Conservation (phyloP, 2,113 vertebrate genomes). For the Poecile atricapillus region DNA sequence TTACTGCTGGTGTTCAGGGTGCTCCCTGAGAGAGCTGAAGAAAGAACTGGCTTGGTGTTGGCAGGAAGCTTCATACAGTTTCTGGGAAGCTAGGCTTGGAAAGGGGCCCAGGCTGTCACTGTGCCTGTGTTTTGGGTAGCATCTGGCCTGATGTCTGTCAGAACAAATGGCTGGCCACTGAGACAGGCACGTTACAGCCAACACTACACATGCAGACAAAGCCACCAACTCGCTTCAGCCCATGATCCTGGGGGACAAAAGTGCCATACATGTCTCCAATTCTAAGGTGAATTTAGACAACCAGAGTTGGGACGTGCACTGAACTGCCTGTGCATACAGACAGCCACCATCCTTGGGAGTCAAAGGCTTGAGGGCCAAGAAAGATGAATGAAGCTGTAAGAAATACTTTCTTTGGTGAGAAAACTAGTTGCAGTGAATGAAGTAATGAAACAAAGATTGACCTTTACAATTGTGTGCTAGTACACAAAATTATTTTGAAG, state of each 20-base stretch:
- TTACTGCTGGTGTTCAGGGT: neutral
- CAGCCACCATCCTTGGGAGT: neutral
- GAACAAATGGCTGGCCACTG: neutral
- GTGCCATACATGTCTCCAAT: neutral
- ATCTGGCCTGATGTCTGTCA: neutral
- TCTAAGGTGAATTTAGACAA: neutral
- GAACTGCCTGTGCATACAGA: fast-evolving
- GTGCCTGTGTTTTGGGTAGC: neutral
- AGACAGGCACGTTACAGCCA: neutral
- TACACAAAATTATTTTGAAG: neutral
- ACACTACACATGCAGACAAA: neutral
- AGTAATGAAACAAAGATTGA: neutral
- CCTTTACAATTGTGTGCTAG: neutral
- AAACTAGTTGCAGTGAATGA: neutral
- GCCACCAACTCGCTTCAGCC: neutral
- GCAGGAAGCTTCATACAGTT: neutral
- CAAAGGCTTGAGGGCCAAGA: neutral
- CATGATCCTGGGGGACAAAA: neutral
- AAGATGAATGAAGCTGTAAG: neutral
- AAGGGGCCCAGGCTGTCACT: neutral
- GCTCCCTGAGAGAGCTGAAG: neutral
- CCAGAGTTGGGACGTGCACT: neutral
- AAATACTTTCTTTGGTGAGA: neutral
- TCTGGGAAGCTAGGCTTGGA: neutral
- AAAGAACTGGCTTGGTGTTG: neutral